Base-by-base conservation (phyloP, 1,140 invertebrate genomes). In the Drosophila biarmipes region DNA sequence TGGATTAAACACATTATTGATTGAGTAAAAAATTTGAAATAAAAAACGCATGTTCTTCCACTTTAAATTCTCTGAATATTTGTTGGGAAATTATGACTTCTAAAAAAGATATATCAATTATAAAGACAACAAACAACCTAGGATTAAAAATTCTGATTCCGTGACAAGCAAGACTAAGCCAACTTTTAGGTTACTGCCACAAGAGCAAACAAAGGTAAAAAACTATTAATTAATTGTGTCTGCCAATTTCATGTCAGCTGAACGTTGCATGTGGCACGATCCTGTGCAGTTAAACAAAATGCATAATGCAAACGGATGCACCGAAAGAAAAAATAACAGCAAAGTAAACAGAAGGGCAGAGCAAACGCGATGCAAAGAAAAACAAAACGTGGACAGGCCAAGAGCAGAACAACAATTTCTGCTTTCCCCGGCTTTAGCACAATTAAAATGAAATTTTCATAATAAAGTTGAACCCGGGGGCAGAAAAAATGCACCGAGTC, bases 401-500 rank as follows among this genome's bases (percentile, higher is more conserved):
- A 58, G 45, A 61, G 37, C 52, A 35, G 53, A 68, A 52, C 21
- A 51, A 42, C 45, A 21, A 29, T 64, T 64, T n/a, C n/a, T n/a
- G n/a, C n/a, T n/a, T 74, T 37, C 19, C 66, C 24, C 24, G 43
- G 71, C 61, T 75, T 52, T 42, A 49, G 69, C 62, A 74, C 82
- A 86, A 87, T 86, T 86, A 87, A 86, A 87, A 86, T 86, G 74
- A 69, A 87, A 86, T 86, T 86, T 86, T 87, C 84, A 86, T 86
- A 87, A 86, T 86, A 71, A 86, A 76, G 62, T 87, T 78, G 63
- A 43, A 66, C 43, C 43, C 31, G 35, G 7, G 51, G 48, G 35
- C 21, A 40, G 43, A 27, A 24, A 54, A 48, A 43, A 45, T 29
- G 45, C 15, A 59, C 24, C 7, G 17, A 14, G 19, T 17, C 17